Evolutionary conservation across 2,797 vertebrate species (phyloP).

Genomic region (Pteropus rufus): DNA sequence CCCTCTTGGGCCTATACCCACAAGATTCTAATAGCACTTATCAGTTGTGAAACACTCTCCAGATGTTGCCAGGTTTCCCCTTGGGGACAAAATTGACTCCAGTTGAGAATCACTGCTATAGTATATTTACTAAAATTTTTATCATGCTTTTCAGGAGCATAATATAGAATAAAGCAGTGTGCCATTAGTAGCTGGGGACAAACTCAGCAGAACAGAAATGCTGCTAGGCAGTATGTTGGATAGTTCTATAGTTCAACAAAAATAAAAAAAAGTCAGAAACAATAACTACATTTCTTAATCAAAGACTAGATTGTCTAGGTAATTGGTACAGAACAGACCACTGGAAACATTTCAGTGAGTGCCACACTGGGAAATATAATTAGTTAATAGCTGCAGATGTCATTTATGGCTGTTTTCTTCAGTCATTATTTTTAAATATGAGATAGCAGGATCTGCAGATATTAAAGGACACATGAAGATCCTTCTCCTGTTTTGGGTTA

Average conservation of each 20-base stretch:
- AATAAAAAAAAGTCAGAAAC: conserved; percentile 32
- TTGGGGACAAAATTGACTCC: background rate
- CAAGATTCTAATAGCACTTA: background rate
- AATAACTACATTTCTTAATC: conserved; percentile 24
- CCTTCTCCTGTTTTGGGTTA: conserved; percentile 31
- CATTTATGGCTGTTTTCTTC: conserved; percentile 23
- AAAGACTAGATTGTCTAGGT: conserved; percentile 35
- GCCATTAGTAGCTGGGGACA: background rate
- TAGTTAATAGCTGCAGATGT: conserved; percentile 19
- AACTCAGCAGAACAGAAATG: conserved; percentile 23
- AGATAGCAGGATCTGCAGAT: conserved; percentile 29
- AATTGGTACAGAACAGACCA: conserved; percentile 20
- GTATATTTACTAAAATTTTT: background rate
- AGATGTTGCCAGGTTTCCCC: background rate
- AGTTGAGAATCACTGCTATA: background rate
- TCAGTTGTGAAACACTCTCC: background rate
- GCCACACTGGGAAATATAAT: conserved; percentile 25
- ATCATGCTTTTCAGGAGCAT: background rate
- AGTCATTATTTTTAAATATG: conserved; percentile 32
- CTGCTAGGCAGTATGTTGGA: background rate
- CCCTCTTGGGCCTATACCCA: background rate
- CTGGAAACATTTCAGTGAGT: conserved; percentile 37
- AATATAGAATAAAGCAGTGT: conserved; percentile 34
- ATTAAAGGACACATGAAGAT: conserved; percentile 1
- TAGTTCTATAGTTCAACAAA: conserved; percentile 23